A percentile compares a stretch with the other conserved stretches of the same genome.
These are phyloP conservation scores for Spodoptera frugiperda DNA, from an alignment of 1,140 invertebrate species.

Conservation along the genomic window DNA sequence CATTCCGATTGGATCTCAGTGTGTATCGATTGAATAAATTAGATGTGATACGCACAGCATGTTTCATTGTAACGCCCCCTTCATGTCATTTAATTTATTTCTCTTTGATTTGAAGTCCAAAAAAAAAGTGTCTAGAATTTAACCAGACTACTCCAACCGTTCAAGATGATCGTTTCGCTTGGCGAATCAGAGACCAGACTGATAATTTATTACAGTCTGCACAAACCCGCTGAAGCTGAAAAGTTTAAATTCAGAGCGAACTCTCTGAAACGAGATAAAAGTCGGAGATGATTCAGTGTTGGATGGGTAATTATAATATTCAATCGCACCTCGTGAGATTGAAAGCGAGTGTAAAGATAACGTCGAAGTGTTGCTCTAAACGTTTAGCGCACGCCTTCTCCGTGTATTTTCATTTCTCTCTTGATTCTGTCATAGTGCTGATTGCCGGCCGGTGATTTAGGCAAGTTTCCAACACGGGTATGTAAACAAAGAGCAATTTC, in stretches of 20 bases:
- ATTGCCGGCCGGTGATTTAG: conserved; percentile 63
- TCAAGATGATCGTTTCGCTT: not conserved
- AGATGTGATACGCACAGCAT: conserved; percentile 16
- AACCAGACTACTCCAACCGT: no score
- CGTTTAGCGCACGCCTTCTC: conserved; percentile 10
- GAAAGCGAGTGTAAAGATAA: conserved; percentile 5
- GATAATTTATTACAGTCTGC: conserved; percentile 27
- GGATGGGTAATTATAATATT: conserved; percentile 7
- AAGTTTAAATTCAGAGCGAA: conserved; percentile 8
- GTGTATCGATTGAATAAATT: conserved; percentile 39
- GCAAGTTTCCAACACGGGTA: conserved; percentile 62
- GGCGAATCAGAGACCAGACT: not conserved
- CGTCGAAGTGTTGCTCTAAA: not conserved
- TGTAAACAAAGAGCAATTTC: conserved; percentile 73
- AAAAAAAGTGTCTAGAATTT: not conserved
- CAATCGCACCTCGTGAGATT: conserved; percentile 12
- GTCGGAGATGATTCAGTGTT: not conserved
- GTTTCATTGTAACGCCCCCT: conserved; percentile 23
- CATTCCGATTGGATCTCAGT: conserved; percentile 32
- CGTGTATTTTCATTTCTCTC: conserved; percentile 39
- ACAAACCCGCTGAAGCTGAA: not conserved
- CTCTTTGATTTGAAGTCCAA: not conserved
- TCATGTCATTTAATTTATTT: conserved; percentile 9
- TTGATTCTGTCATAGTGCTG: conserved; percentile 50
- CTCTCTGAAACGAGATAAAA: not conserved